These are phyloP conservation scores for Pelecanus crispus DNA, from an alignment of 2,113 vertebrate species.

Conservation along the genomic window DNA sequence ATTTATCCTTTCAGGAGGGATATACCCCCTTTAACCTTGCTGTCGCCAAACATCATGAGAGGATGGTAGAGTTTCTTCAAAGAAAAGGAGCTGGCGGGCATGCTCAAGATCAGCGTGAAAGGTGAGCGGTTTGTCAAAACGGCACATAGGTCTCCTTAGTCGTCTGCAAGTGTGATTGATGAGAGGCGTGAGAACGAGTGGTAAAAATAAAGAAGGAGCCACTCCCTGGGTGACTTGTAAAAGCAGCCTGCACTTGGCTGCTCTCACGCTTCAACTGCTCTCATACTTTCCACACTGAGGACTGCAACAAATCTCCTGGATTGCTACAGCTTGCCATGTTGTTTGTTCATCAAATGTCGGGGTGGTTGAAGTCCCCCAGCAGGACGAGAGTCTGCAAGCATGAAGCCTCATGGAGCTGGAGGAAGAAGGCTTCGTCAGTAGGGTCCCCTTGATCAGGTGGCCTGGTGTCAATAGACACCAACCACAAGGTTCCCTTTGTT, in stretches of 20 bases:
- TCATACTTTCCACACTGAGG: no score
- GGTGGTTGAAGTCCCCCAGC: no score
- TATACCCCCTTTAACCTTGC: conserved; percentile 77
- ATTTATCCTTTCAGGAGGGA: conserved; percentile 73
- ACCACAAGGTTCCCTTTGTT: no score
- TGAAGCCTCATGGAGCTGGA: no score
- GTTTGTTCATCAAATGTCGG: no score
- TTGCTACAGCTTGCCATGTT: no score
- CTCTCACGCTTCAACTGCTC: neutral
- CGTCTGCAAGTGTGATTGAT: neutral
- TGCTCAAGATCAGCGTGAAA: conserved; percentile 51
- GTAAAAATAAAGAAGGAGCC: neutral
- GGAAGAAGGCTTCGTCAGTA: no score
- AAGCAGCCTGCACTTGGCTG: neutral
- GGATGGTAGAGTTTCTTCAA: conserved; percentile 75
- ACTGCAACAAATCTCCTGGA: no score
- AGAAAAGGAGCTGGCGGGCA: conserved; percentile 70
- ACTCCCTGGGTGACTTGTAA: neutral
- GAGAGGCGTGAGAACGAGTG: neutral
- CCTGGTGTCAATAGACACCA: no score
- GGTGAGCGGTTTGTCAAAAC: neutral
- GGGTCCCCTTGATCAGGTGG: no score
- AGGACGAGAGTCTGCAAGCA: no score
- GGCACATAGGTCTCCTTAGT: neutral
- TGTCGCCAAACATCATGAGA: conserved; percentile 71